Evolutionary conservation across 2,113 vertebrate species (phyloP).

Genomic region (Ardeotis arabs): DNA sequence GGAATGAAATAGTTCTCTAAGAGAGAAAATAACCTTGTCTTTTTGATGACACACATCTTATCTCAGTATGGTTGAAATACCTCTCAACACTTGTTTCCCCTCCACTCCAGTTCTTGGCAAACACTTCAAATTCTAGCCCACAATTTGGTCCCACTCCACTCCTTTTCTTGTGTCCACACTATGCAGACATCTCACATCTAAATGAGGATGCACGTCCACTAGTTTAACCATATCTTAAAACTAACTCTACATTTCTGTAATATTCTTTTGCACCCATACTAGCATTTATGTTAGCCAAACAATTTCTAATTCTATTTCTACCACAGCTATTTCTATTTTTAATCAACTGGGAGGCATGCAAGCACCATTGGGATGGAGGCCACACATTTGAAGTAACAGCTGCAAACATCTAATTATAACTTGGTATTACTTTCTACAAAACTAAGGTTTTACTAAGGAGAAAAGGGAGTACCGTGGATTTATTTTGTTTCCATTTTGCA

Average conservation of each 20-base stretch:
- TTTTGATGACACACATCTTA: not conserved
- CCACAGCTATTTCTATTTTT: constrained; percentile 50
- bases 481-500: not conserved
- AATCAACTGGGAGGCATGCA: not conserved
- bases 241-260: not conserved
- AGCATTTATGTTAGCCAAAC: not conserved
- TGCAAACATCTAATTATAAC: constrained; percentile 45
- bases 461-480: not conserved
- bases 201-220: not conserved
- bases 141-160: not conserved
- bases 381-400: constrained; percentile 28
- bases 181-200: not conserved
- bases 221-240: not conserved
- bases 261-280: not conserved
- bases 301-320: not conserved
- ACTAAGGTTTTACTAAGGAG: not conserved
- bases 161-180: not conserved
- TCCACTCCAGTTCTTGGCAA: not conserved
- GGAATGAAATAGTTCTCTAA: not conserved
- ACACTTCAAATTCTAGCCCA: not conserved
- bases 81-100: not conserved
- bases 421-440: not conserved
- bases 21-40: not conserved
- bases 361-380: not conserved
- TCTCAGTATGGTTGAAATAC: not conserved